Conservation (phyloP, 2,797 vertebrate genomes). For the Micropoecilia bifurca region DNA sequence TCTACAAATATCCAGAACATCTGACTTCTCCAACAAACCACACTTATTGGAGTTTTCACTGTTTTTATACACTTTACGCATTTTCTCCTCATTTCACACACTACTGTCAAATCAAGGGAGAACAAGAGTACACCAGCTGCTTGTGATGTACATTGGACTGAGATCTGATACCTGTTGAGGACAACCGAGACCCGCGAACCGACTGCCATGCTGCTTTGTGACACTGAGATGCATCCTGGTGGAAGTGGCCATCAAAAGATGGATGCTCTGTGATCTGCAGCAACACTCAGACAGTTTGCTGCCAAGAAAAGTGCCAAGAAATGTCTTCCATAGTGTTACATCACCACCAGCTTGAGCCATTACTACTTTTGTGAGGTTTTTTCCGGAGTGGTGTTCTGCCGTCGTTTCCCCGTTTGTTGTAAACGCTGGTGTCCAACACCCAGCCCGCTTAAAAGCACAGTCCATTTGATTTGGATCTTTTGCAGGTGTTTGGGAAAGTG, state of each 20-base stretch:
- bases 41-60: not conserved
- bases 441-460: not conserved
- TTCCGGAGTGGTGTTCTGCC: not conserved
- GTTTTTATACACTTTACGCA: not conserved
- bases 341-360: not conserved
- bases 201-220: not conserved
- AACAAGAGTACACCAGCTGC: not conserved
- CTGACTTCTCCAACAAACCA: not conserved
- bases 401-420: not conserved
- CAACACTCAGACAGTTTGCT: not conserved
- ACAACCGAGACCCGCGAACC: not conserved
- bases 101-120: not conserved
- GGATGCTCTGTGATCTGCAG: not conserved
- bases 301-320: not conserved
- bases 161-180: not conserved
- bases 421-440: not conserved
- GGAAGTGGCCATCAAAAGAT: not conserved
- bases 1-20: not conserved
- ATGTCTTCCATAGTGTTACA: not conserved
- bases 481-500: not conserved
- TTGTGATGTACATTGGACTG: not conserved
- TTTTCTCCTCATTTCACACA: not conserved
- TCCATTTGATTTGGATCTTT: not conserved
- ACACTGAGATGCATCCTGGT: not conserved
- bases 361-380: not conserved